These are phyloP conservation scores for Ypsolopha scabrella DNA, from an alignment of 2,888 invertebrate genomes.

Conservation along the genomic window DNA sequence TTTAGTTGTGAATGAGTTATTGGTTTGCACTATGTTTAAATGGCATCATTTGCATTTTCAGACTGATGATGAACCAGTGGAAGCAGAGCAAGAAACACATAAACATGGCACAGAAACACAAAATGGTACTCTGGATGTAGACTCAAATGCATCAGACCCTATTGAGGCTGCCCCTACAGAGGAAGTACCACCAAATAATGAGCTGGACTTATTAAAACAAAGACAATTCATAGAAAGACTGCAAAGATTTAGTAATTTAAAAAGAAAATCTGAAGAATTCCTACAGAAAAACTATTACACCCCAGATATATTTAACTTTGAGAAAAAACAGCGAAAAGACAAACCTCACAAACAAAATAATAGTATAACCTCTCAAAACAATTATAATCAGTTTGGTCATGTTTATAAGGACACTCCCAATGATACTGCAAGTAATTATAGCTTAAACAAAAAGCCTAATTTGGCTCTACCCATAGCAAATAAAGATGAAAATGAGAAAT, in stretches of 20 bases:
- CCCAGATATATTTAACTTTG: slow-evolving; percentile 37
- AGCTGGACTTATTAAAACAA: slow-evolving; percentile 45
- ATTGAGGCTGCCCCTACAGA: slow-evolving; percentile 35
- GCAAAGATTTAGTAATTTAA: slow-evolving; percentile 51
- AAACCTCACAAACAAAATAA: slow-evolving; percentile 35
- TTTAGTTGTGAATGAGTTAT: too few relatives aligned
- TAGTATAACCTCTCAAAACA: slow-evolving; percentile 27
- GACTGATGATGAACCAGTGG: slow-evolving; percentile 51
- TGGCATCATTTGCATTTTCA: slow-evolving; percentile 19
- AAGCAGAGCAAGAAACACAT: slow-evolving; percentile 40
- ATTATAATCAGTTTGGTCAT: slow-evolving; percentile 42
- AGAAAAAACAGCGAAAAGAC: slow-evolving; percentile 55
- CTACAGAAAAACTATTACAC: slow-evolving; percentile 52
- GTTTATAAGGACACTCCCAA: slow-evolving; percentile 47
- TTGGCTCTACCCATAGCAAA: slow-evolving; percentile 15
- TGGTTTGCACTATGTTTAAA: too few relatives aligned
- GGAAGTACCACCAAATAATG: slow-evolving; percentile 34
- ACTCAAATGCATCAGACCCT: slow-evolving; percentile 39
- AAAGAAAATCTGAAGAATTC: slow-evolving; percentile 61
- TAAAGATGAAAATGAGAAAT: slow-evolving; percentile 29
- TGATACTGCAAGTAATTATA: slow-evolving; percentile 40
- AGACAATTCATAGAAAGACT: slow-evolving; percentile 57
- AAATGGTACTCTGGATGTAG: slow-evolving; percentile 37
- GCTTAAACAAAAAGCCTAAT: slow-evolving; percentile 26
- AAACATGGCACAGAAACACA: slow-evolving; percentile 36